phyloP scores from a whole-genome alignment of 2,888 invertebrate species.

The Lasioglossum figueresi region DNA sequence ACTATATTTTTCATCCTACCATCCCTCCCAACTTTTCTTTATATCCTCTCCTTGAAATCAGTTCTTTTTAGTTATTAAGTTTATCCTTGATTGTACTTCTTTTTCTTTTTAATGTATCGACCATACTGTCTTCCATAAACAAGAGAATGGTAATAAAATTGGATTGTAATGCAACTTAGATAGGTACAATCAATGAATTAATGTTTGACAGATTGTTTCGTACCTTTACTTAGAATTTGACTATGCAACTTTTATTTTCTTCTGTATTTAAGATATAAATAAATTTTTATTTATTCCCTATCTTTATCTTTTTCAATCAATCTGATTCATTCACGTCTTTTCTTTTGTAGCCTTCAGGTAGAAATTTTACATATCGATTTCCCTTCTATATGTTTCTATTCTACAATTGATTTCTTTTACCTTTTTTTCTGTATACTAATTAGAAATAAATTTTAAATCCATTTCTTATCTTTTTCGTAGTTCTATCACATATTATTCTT shows the following conservation, averaged over 20 bases:
- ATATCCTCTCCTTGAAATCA: slow-evolving; percentile 29
- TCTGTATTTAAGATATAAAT: slow-evolving; percentile 41
- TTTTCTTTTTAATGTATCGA: slow-evolving; percentile 29
- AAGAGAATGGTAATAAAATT: slow-evolving; percentile 37
- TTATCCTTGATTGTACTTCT: slow-evolving; percentile 36
- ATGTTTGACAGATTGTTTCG: slow-evolving; percentile 13
- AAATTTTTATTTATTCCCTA: slow-evolving; percentile 43
- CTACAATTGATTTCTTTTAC: slow-evolving; percentile 47
- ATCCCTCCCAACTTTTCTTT: slow-evolving; percentile 45
- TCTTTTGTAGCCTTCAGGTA: background rate
- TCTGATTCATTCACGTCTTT: slow-evolving; percentile 23
- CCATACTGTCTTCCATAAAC: slow-evolving; percentile 35
- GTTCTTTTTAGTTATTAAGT: slow-evolving; percentile 50
- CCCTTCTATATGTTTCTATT: slow-evolving; percentile 65
- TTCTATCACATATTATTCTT: slow-evolving; percentile 21
- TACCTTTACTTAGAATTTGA: slow-evolving; percentile 4
- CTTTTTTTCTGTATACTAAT: slow-evolving; percentile 49
- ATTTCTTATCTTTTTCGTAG: slow-evolving; percentile 18
- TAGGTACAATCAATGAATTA: slow-evolving; percentile 18
- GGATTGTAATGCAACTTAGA: slow-evolving; percentile 28
- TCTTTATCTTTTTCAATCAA: slow-evolving; percentile 11
- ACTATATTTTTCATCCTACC: slow-evolving; percentile 48
- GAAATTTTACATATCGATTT: slow-evolving; percentile 38
- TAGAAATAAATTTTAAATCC: slow-evolving; percentile 41
- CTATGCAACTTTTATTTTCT: slow-evolving; percentile 21